Evolutionary conservation across 2,113 vertebrate genomes (phyloP).

Genomic region (Pachyramphus minor): DNA sequence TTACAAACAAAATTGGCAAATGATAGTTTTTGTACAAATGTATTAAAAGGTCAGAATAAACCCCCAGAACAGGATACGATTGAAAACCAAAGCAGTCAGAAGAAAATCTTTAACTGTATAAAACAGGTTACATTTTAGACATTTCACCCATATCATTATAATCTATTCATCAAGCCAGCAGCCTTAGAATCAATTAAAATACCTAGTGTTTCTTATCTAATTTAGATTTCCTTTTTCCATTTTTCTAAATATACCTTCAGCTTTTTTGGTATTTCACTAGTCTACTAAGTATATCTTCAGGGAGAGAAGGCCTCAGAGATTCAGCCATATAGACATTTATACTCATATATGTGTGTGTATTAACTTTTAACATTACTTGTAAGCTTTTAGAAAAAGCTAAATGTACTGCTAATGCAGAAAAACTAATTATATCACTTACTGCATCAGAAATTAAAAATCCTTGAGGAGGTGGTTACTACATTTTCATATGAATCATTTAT

Average conservation of each 20-base stretch:
- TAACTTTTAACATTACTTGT: neutral
- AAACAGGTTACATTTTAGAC: neutral
- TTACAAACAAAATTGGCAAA: conserved; percentile 34
- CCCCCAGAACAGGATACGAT: accelerated
- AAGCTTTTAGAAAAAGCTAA: neutral
- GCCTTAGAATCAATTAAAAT: neutral
- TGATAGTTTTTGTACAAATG: neutral
- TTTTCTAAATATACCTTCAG: neutral
- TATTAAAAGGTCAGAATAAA: neutral
- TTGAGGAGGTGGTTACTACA: neutral
- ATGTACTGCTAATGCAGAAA: neutral
- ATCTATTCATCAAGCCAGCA: neutral
- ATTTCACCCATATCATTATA: neutral
- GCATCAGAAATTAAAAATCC: neutral
- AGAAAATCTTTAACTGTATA: neutral
- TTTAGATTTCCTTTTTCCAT: neutral
- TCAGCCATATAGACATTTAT: neutral
- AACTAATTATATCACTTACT: neutral
- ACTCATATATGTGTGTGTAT: neutral
- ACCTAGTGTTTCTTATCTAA: neutral
- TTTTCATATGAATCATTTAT: neutral
- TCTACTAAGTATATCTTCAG: neutral
- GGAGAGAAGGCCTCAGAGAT: neutral
- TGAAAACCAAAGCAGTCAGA: neutral
- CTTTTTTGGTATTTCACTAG: neutral